A percentile compares a stretch with the other conserved stretches of the same genome.
These are phyloP conservation scores for Rhimphoctona megacephalus DNA, from an alignment of 2,888 invertebrate species.

Conservation along the genomic window DNA sequence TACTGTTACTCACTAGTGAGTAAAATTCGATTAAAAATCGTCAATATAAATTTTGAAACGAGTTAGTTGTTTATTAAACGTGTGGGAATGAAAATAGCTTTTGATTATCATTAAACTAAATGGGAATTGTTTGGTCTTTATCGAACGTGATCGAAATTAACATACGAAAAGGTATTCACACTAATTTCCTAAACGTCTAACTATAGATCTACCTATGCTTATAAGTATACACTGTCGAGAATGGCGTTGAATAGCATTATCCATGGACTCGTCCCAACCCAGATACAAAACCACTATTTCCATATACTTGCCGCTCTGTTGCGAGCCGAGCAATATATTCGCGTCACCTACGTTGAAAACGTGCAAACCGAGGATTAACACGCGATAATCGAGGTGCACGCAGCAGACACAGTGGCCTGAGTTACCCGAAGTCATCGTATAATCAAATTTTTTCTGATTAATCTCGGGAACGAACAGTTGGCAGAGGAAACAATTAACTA, in stretches of 20 bases:
- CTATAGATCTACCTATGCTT: background rate
- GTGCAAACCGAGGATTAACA: slow-evolving; percentile 59
- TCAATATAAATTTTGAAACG: background rate
- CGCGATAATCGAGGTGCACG: slow-evolving; percentile 58
- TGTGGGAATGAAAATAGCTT: background rate
- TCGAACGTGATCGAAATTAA: slow-evolving; percentile 2
- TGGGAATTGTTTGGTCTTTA: background rate
- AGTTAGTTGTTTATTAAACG: background rate
- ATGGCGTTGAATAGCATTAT: slow-evolving; percentile 11
- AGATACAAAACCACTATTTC: slow-evolving; percentile 17
- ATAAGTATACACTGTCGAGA: background rate
- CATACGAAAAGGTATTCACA: slow-evolving; percentile 14
- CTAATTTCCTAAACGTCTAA: slow-evolving; percentile 4
- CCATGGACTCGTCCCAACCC: slow-evolving; percentile 6
- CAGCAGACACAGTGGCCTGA: slow-evolving; percentile 40
- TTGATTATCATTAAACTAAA: slow-evolving; percentile 7
- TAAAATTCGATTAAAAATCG: background rate
- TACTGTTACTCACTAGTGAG: background rate
- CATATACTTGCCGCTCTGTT: slow-evolving; percentile 14
- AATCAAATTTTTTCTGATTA: slow-evolving; percentile 53
- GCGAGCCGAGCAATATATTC: slow-evolving; percentile 30
- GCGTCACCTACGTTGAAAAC: slow-evolving; percentile 47
- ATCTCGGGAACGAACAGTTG: slow-evolving; percentile 26
- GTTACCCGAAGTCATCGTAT: slow-evolving; percentile 35
- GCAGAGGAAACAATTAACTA: background rate